A percentile compares a stretch with the other conserved stretches of the same genome.
Conservation (phyloP, 2,888 invertebrate species). For the Didymodactylos carnosus region DNA sequence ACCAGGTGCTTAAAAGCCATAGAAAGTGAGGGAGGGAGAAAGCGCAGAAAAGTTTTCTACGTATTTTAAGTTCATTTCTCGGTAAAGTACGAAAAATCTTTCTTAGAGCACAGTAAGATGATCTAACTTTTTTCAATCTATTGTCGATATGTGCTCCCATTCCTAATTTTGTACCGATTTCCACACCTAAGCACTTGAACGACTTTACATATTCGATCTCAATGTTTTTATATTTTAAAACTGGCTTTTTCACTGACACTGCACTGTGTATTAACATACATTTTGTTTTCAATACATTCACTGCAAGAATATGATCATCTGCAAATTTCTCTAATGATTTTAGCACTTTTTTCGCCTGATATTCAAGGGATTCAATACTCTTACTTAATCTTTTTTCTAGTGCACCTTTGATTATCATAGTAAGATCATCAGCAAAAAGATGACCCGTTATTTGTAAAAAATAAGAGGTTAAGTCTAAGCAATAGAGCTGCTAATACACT, state of each 20-base stretch:
- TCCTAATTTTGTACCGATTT: background rate
- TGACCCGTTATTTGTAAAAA: background rate
- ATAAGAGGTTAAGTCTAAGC: background rate
- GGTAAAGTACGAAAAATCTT: background rate
- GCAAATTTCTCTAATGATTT: background rate
- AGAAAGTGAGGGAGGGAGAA: background rate
- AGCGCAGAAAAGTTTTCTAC: background rate
- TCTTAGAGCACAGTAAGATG: background rate
- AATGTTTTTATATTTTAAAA: background rate
- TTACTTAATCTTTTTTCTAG: background rate
- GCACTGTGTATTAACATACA: background rate
- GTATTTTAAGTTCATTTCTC: background rate
- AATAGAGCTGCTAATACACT: background rate
- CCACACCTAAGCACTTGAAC: background rate
- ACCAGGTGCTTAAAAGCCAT: background rate
- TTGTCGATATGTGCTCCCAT: background rate
- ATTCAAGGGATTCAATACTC: background rate
- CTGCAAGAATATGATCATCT: background rate
- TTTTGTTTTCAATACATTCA: background rate
- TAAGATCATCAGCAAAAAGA: background rate
- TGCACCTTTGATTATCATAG: background rate
- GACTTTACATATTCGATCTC: background rate
- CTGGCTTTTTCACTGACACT: background rate
- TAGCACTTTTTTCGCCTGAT: background rate
- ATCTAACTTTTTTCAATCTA: background rate